Base-by-base conservation (phyloP, 2,888 invertebrate species). In the Pemphredon lugubris region DNA sequence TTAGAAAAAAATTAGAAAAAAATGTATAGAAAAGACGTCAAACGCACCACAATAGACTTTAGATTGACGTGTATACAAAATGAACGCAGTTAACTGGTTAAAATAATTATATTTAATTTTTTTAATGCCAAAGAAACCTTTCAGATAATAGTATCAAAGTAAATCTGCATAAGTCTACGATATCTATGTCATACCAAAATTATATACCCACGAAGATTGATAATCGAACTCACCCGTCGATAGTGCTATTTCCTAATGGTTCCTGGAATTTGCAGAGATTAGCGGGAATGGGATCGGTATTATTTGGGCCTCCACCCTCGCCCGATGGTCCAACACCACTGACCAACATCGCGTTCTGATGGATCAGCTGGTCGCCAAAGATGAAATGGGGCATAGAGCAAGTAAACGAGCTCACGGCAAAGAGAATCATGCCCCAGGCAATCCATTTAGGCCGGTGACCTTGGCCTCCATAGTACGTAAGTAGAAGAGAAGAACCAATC, bases 381-480 rank as follows among this genome's bases (percentile, higher is more conserved):
- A 96, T 92, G 86, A 96, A 94, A 90, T 97, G 97, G 34, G 97
- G 97, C 89, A 96, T 90, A 73, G 97, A 95, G 88, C 96, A 96
- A 42, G 96, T 94, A 82, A 97, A 94, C 60, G 96, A 94, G 30
- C 96, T 96, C 39, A 95, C 92, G 6, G 96, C 96, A 88, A 97
- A 95, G 76, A 97, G 92, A 45, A 96, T 92, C 96, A 97, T 97
- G 30, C 97, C 96, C 91, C 96, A 95, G 54, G 96, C 97, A 83
- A 97, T 97, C 97, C 97, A 97, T 77, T 96, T 94, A 53, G 97
- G 97, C 81, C 97, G 92, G 90, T 97, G 97, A 6, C 97, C 97
- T 79, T 96, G 95, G 5, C 97, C 97, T 9, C 96, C 97, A 88
- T 96, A 94, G 88, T 97, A 97, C 30, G 97, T 96, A 81, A 97